A percentile compares a stretch with the other conserved stretches of the same genome.
phyloP scores from a whole-genome alignment of 2,113 vertebrate genomes.

The Ceyx cyanopectus region DNA sequence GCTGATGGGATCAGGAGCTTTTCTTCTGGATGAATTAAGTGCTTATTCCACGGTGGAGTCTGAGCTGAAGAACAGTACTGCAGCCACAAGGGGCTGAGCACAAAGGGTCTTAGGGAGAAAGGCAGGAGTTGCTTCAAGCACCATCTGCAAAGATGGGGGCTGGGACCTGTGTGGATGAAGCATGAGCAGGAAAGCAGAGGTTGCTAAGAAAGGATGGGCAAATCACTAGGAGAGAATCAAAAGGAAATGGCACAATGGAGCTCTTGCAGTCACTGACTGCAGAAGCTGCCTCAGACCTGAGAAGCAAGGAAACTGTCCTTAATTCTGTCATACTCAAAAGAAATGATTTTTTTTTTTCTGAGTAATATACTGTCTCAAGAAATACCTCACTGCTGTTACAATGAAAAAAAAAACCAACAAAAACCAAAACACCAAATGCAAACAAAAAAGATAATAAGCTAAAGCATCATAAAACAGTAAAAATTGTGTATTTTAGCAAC shows the following conservation, averaged over 20 bases:
- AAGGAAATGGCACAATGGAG: fast-evolving
- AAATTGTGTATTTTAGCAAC: neutral
- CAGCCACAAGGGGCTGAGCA: neutral
- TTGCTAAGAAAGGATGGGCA: neutral
- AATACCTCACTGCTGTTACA: neutral
- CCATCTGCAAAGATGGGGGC: neutral
- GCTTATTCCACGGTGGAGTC: neutral
- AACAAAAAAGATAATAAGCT: neutral
- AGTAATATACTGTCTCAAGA: neutral
- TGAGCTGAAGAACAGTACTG: neutral
- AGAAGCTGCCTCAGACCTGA: neutral
- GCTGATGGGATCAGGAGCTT: neutral
- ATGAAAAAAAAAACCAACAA: too few species aligned
- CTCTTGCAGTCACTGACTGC: neutral
- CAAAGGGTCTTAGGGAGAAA: neutral
- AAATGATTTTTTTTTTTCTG: neutral
- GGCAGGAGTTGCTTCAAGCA: neutral
- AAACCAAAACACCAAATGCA: neutral
- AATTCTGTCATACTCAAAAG: neutral
- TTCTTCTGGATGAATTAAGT: neutral
- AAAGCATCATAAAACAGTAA: neutral
- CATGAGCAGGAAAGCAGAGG: neutral
- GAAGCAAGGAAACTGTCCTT: neutral
- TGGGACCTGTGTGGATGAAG: neutral
- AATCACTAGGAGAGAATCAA: neutral